A percentile compares a stretch with the other conserved stretches of the same genome.
These are phyloP conservation scores for Rhegmatorhina hoffmannsi DNA, from an alignment of 2,113 vertebrate species.

Conservation along the genomic window DNA sequence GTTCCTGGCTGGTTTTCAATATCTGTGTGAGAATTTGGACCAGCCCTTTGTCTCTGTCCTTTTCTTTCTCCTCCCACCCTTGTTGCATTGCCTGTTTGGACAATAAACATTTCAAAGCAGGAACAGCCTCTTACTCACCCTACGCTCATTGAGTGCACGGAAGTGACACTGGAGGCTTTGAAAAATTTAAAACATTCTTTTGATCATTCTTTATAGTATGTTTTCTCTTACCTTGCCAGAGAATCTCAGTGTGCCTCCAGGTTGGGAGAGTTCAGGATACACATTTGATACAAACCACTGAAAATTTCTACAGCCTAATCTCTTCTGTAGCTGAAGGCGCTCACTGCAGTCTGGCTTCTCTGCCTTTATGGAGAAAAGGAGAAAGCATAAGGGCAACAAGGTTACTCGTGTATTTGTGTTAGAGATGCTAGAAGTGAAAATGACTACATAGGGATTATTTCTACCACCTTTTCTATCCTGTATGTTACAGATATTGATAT, in stretches of 20 bases:
- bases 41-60: neutral
- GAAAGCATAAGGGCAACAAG: neutral
- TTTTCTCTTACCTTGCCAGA: slow-evolving; percentile 82
- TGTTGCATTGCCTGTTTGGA: neutral
- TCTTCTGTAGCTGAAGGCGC: slow-evolving; percentile 79
- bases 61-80: neutral
- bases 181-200: neutral
- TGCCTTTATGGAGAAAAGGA: slow-evolving; percentile 60
- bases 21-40: neutral
- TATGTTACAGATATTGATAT: neutral
- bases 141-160: neutral
- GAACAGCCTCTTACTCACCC: neutral
- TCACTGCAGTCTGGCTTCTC: slow-evolving; percentile 81
- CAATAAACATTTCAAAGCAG: neutral
- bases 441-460: neutral
- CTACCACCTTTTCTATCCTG: neutral
- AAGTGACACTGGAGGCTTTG: neutral
- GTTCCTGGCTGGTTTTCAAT: neutral
- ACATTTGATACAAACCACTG: slow-evolving; percentile 88
- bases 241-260: slow-evolving; percentile 71
- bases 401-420: neutral
- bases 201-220: neutral
- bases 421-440: neutral
- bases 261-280: slow-evolving; percentile 80
- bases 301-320: slow-evolving; percentile 83